These are phyloP conservation scores for Synanthedon tipuliformis DNA, from an alignment of 2,888 invertebrate genomes.

Conservation along the genomic window DNA sequence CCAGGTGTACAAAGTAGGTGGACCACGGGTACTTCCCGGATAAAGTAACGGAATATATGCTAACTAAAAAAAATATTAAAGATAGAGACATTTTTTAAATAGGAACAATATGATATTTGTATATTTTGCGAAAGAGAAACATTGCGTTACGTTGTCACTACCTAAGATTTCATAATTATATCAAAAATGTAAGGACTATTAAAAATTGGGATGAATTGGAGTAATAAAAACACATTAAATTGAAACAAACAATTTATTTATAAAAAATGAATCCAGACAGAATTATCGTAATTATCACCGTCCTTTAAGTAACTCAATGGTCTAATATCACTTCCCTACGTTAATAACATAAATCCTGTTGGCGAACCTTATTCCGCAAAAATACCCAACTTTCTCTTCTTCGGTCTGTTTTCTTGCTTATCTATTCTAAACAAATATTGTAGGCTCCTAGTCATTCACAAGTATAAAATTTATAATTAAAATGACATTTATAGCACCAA, in stretches of 20 bases:
- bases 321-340: conserved; percentile 2
- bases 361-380: background rate
- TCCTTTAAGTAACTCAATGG: conserved; percentile 45
- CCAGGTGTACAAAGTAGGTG: too few relatives aligned
- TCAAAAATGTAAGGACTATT: conserved; percentile 1
- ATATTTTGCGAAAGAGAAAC: too few relatives aligned
- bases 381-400: background rate
- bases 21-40: too few relatives aligned
- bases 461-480: conserved; percentile 14
- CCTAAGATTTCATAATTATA: too few relatives aligned
- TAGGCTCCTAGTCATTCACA: conserved; percentile 9
- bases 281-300: conserved; percentile 34
- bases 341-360: too few relatives aligned
- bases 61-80: too few relatives aligned
- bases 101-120: too few relatives aligned
- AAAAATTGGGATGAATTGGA: background rate
- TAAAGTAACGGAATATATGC: too few relatives aligned
- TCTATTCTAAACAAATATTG: conserved; percentile 7
- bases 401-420: background rate
- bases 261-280: conserved; percentile 37
- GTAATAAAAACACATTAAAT: background rate
- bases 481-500: background rate
- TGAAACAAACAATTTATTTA: conserved; percentile 51
- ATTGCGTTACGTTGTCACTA: too few relatives aligned
- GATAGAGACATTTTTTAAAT: too few relatives aligned